A percentile compares a stretch with the other conserved stretches of the same genome.
Evolutionary conservation across 2,113 vertebrate species (phyloP).

Genomic region (Istiophorus platypterus): DNA sequence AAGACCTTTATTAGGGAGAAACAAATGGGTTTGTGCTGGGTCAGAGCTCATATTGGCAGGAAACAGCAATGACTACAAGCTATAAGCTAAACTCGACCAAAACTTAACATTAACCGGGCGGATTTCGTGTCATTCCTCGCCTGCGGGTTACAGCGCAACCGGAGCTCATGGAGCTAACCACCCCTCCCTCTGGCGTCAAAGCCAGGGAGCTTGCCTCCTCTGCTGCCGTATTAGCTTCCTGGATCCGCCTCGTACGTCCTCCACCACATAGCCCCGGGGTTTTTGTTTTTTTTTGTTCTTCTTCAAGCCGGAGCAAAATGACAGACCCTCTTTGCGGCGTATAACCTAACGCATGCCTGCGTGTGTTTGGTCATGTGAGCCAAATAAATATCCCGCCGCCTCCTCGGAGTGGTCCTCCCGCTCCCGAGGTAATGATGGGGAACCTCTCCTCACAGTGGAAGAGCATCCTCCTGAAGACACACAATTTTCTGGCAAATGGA

Average conservation of each 20-base stretch:
- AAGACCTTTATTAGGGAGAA: no score
- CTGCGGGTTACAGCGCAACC: slow-evolving; percentile 3
- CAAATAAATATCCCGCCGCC: slow-evolving; percentile 60
- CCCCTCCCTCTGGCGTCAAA: slow-evolving; percentile 10
- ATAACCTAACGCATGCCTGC: not conserved
- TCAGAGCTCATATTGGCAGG: no score
- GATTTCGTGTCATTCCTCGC: not conserved
- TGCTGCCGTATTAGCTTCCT: slow-evolving; percentile 26
- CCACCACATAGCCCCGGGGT: slow-evolving; percentile 14
- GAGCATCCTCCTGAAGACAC: slow-evolving; percentile 44
- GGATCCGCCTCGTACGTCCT: slow-evolving; percentile 17
- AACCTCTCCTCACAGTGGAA: slow-evolving; percentile 62
- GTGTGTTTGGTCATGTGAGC: slow-evolving; percentile 44
- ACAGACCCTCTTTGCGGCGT: slow-evolving; percentile 13
- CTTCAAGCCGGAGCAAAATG: slow-evolving; percentile 23
- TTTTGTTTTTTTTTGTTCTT: no score
- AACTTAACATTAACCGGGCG: not conserved
- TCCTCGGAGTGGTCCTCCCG: slow-evolving; percentile 60
- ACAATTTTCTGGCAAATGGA: slow-evolving; percentile 56
- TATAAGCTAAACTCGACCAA: no score
- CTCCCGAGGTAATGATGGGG: slow-evolving; percentile 69
- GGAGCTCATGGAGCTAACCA: not conserved
- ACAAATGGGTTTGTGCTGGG: no score
- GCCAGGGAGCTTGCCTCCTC: not conserved
- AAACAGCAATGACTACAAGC: no score